Percentiles rank a stretch among this genome's conserved stretches.
phyloP scores from a whole-genome alignment of 2,888 invertebrate genomes.

The Tryphoninae sp. region DNA sequence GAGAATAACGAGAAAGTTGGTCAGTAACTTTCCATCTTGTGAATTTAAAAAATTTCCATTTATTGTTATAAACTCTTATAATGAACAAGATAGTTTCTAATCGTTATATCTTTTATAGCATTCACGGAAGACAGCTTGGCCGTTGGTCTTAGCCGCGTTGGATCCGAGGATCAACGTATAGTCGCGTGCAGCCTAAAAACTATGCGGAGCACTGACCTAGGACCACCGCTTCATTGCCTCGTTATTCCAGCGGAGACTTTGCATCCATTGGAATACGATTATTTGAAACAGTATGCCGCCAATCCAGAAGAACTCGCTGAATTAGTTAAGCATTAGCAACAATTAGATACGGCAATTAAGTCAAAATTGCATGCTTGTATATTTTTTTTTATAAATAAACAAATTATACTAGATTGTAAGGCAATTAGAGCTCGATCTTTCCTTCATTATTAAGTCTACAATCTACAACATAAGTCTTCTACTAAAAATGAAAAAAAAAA shows the following conservation, averaged over 20 bases:
- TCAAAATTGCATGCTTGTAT: not conserved
- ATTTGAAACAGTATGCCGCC: conserved; percentile 86
- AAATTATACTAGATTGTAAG: not conserved
- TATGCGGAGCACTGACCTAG: conserved; percentile 89
- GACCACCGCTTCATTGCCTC: conserved; percentile 96
- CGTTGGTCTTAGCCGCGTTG: conserved; percentile 95
- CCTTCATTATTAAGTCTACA: not conserved
- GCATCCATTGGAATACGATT: conserved; percentile 96
- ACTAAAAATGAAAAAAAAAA: too few relatives aligned
- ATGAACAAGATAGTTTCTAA: conserved; percentile 33
- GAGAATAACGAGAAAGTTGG: conserved; percentile 78
- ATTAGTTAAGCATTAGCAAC: conserved; percentile 40
- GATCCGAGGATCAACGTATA: conserved; percentile 92
- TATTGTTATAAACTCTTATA: not conserved
- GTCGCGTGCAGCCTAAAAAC: conserved; percentile 87
- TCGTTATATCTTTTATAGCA: conserved; percentile 71
- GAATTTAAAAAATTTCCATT: not conserved
- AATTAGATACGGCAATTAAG: not conserved
- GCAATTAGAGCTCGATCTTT: not conserved
- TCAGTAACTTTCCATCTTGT: conserved; percentile 62
- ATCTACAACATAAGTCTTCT: not conserved
- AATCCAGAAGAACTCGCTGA: conserved; percentile 63
- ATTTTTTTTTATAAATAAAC: not conserved
- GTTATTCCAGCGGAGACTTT: conserved; percentile 91
- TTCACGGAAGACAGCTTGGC: conserved; percentile 85